Base-by-base conservation (phyloP, 2,888 invertebrate genomes). In the Nycteola revayana region DNA sequence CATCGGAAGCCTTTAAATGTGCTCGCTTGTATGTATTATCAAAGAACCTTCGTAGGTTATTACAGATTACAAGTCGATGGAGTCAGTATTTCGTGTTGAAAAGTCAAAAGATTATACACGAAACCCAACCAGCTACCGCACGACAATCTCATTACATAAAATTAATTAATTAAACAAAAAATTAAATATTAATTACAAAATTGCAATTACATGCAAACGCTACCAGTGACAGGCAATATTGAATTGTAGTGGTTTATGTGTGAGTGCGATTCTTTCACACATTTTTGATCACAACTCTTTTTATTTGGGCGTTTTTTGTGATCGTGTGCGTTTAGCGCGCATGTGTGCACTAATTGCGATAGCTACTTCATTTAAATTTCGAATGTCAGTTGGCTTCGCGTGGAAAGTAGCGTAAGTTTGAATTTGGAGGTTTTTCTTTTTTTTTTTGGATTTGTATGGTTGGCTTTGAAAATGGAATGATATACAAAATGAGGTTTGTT, bases 331-430 rank as follows among this genome's bases (percentile, higher is more conserved):
- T 72, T 66, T 72, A 70, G 70, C 28, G 27, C 27, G 48, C 41
- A 53, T 52, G 44, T 70, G 75, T 55, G 71, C 69, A 71, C 87
- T 88, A 88, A 88, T 88, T 88, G 85, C 82, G 80, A 88, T 87
- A 83, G 82, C 86, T 85, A 86, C 87, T 88, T 88, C 83, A 87
- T 88, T 87, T 87, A 86, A 87, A 88, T 86, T 86, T 87, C 84
- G 85, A 85, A 83, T 83, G 82, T 80, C 83, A 73, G 77, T 44
- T 62, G 60, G 50, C 59, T 49, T 21, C n/a, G 49, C 36, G 50
- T 60, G 58, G 49, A 74, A 75, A 73, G 60, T 47, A 51, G 46
- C 36, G 50, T 77, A 85, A 79, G 69, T 70, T 29, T 22, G 42
- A 53, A 66, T 61, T 74, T 70, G 42, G 32, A 36, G 37, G 27